Percentiles rank a stretch among this genome's conserved stretches.
These are phyloP conservation scores for Cryptoprocta ferox DNA, from an alignment of 2,797 vertebrate species.

Conservation along the genomic window DNA sequence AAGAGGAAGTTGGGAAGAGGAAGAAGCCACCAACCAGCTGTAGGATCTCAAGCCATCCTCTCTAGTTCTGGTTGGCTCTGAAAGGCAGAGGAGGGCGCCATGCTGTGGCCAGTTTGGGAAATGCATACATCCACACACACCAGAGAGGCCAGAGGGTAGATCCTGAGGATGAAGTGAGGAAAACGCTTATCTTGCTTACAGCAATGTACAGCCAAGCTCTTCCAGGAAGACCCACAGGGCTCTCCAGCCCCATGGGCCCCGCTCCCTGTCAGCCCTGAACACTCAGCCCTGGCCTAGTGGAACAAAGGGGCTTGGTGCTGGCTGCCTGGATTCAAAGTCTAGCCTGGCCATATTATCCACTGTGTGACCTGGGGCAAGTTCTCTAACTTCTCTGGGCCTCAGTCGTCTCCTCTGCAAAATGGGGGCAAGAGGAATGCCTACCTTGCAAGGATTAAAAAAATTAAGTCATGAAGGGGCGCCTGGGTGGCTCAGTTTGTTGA, in stretches of 20 bases:
- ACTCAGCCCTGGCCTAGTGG: neutral
- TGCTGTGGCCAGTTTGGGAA: neutral
- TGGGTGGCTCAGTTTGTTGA: too few relatives aligned
- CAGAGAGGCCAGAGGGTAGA: neutral
- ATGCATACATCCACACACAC: neutral
- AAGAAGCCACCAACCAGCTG: neutral
- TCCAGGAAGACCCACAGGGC: neutral
- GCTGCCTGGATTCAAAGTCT: neutral
- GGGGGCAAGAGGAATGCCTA: neutral
- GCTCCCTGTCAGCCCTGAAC: neutral
- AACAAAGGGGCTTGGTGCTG: too few relatives aligned
- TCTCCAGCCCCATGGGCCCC: neutral
- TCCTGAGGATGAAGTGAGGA: neutral
- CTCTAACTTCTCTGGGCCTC: conserved; percentile 9
- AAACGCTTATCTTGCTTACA: neutral
- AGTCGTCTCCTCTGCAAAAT: neutral
- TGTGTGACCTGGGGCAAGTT: neutral
- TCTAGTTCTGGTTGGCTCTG: too few relatives aligned
- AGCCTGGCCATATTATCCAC: neutral
- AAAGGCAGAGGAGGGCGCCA: neutral
- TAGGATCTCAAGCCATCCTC: neutral
- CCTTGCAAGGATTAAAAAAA: neutral
- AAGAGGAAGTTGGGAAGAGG: neutral
- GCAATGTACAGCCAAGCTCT: neutral
- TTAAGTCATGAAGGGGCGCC: neutral